Base-by-base conservation (phyloP, 1,140 invertebrate species). In the Meteorus sp. region DNA sequence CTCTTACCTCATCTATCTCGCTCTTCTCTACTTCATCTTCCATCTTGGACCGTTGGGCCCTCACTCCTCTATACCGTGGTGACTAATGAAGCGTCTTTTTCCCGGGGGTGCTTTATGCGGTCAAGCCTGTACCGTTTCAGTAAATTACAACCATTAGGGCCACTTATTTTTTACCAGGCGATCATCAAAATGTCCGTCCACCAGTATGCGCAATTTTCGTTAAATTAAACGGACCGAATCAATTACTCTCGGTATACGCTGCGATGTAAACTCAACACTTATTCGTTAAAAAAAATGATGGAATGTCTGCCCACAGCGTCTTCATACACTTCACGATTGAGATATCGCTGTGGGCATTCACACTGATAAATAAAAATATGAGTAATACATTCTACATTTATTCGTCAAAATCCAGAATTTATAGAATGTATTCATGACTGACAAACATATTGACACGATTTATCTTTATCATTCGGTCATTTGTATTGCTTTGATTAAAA, bases 221-320 rank as follows among this genome's bases (percentile, higher is more conserved):
- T 68, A 75, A 77, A 77, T 77, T 78, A 76, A 79, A 73, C 73
- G 73, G 66, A 63, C 72, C 74, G 70, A 78, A 79, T 79, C 75
- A 77, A 79, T 79, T 79, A 77, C 72, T 20, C 19, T 13, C 15
- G 8, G 35, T 13, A n/a, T 39, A n/a, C n/a, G n/a, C n/a, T n/a
- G n/a, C n/a, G n/a, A n/a, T n/a, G n/a, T n/a, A n/a, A n/a, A n/a
- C n/a, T n/a, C n/a, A n/a, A n/a, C n/a, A n/a, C n/a, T n/a, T n/a
- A n/a, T n/a, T n/a, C n/a, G n/a, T n/a, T n/a, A n/a, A n/a, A n/a
- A n/a, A n/a, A n/a, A n/a, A n/a, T n/a, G n/a, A n/a, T n/a, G n/a
- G n/a, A n/a, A n/a, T n/a, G n/a, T n/a, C n/a, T n/a, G n/a, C n/a
- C n/a, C n/a, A n/a, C n/a, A n/a, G n/a, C n/a, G n/a, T n/a, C n/a